Evolutionary conservation across 2,888 invertebrate species (phyloP), one percentile per base, ranked within the genome.

Genomic region (Hypena proboscidalis): DNA sequence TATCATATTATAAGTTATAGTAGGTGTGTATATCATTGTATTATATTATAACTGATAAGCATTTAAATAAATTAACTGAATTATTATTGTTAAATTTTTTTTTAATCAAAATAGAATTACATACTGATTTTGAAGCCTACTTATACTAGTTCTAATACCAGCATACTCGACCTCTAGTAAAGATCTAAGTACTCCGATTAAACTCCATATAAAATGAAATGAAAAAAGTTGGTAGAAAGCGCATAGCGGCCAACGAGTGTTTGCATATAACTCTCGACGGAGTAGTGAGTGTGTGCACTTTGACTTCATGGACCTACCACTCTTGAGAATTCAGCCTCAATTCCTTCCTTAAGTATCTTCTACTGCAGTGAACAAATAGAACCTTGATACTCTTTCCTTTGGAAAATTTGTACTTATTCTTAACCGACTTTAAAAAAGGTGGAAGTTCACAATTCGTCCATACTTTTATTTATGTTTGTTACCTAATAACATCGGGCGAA

Each of bases 161-260:
- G n/a, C n/a, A n/a, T n/a, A n/a, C n/a, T n/a, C n/a, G n/a, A n/a
- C n/a, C n/a, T n/a, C n/a, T n/a, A n/a, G n/a, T n/a, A n/a, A n/a
- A n/a, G n/a, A n/a, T n/a, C n/a, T 43, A 42, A 31, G 30, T 21
- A 37, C 13, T 35, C 19, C 26, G 55, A 42, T 44, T 50, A 33
- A 51, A 58, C 55, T 59, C 59, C 45, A 66, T 70, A 67, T 63
- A 64, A 72, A 74, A 75, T 69, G 69, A 78, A 78, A 80, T 80
- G 77, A 80, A 78, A 78, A 80, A 80, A 79, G 79, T 80, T 80
- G 54, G 58, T 39, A 50, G 44, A 51, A 66, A 44, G 47, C 61
- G 60, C 61, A 58, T 49, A 35, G 49, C 44, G 47, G 33, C 51
- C 43, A 51, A 40, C 34, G 44, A 77, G 76, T 80, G 76, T 76